Conservation (phyloP, 2,888 invertebrate genomes). For the Omphaloscelis lunosa region DNA sequence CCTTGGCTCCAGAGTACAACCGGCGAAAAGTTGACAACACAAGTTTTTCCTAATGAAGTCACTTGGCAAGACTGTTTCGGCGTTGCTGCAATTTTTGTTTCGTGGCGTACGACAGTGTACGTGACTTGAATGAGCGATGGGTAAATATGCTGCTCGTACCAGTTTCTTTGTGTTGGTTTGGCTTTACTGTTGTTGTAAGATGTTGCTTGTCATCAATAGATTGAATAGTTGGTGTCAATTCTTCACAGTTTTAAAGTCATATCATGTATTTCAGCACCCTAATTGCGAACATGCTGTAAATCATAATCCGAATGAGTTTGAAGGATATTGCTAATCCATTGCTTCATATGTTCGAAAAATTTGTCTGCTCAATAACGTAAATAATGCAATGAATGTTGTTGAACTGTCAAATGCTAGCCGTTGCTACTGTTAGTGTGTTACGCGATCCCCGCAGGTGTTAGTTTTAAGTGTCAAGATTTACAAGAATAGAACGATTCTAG, state of each 20-base stretch:
- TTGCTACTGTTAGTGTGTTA: no score
- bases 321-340: no score
- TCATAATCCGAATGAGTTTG: no score
- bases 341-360: no score
- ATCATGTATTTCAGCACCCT: not conserved
- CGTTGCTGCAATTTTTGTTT: constrained; percentile 69
- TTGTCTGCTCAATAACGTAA: no score
- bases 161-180: constrained; percentile 31
- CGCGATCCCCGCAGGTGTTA: no score
- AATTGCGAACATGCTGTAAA: no score
- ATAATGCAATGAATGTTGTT: no score
- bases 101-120: constrained; percentile 58
- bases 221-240: not conserved
- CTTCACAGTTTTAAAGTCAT: not conserved
- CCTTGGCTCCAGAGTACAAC: constrained; percentile 57
- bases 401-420: no score
- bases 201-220: constrained; percentile 2
- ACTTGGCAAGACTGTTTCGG: constrained; percentile 78
- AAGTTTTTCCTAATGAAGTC: constrained; percentile 79
- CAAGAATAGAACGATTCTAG: no score
- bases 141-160: constrained; percentile 43
- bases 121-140: constrained; percentile 61
- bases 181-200: constrained; percentile 15
- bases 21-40: constrained; percentile 60
- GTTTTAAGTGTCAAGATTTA: no score